phyloP scores from a whole-genome alignment of 2,888 invertebrate genomes.

The Timandra comae region DNA sequence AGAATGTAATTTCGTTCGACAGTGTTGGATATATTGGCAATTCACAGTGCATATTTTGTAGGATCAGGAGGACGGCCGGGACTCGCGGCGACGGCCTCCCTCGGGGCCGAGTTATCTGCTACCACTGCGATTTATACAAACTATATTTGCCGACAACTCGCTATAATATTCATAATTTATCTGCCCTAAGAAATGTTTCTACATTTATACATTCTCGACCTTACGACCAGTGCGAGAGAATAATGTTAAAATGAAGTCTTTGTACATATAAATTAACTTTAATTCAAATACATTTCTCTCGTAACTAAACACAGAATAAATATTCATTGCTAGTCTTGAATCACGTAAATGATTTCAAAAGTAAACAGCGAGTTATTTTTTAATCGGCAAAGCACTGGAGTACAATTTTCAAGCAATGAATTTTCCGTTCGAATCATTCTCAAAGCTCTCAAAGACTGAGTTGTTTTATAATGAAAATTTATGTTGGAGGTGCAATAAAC shows the following conservation, averaged over 20 bases:
- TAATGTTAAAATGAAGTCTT: too few species aligned
- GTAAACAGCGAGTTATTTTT: too few species aligned
- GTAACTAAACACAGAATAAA: too few species aligned
- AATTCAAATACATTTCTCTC: too few species aligned
- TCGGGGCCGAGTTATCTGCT: constrained; percentile 31
- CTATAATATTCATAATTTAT: constrained; percentile 1
- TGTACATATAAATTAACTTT: too few species aligned
- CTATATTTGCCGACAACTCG: constrained; percentile 7
- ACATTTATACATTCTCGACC: too few species aligned
- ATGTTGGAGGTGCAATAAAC: constrained; percentile 41
- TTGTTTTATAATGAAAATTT: constrained; percentile 49
- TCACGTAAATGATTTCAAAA: too few species aligned
- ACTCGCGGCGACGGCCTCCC: constrained; percentile 17
- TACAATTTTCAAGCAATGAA: constrained; percentile 31
- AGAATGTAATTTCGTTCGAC: constrained; percentile 32
- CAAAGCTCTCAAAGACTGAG: constrained; percentile 34
- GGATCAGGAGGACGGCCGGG: constrained; percentile 30
- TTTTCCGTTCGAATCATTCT: constrained; percentile 26
- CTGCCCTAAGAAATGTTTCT: constrained; percentile 10
- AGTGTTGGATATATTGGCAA: constrained; percentile 43
- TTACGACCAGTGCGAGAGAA: too few species aligned
- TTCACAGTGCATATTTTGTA: constrained; percentile 39
- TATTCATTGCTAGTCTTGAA: too few species aligned
- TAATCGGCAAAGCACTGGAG: constrained; percentile 18
- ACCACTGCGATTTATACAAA: constrained; percentile 18